These are phyloP conservation scores for Matsumurasca onukii DNA, from an alignment of 1,140 invertebrate species.

Conservation along the genomic window DNA sequence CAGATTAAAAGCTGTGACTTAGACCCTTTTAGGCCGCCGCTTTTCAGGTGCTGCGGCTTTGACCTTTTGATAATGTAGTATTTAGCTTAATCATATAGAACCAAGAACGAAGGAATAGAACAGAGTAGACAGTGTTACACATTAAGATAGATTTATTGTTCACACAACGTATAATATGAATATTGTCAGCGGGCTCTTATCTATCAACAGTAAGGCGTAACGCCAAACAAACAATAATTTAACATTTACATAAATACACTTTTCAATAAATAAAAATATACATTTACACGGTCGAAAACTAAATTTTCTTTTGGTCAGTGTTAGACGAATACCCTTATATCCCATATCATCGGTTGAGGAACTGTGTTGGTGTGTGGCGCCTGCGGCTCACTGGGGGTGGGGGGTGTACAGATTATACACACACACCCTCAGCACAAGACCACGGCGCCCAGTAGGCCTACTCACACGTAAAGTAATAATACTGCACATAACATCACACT, in stretches of 20 bases:
- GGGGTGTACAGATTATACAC: background rate
- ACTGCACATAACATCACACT: background rate
- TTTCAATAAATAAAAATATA: conserved; percentile 26
- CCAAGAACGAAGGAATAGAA: background rate
- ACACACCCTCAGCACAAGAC: background rate
- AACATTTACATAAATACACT: conserved; percentile 17
- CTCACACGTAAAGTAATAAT: background rate
- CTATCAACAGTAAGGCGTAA: background rate
- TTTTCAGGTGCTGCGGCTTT: too few relatives aligned
- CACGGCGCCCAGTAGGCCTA: background rate
- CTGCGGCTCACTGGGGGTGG: background rate
- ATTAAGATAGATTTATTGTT: conserved; percentile 17
- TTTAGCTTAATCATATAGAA: too few relatives aligned
- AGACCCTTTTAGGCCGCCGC: too few relatives aligned
- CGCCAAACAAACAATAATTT: conserved; percentile 1
- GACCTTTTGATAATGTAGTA: too few relatives aligned
- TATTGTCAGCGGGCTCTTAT: background rate
- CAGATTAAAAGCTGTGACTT: too few relatives aligned
- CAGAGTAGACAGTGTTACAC: background rate
- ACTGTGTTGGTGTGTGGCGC: conserved; percentile 19
- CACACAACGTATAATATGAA: conserved; percentile 16
- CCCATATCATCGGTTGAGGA: conserved; percentile 33
- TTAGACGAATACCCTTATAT: conserved; percentile 31
- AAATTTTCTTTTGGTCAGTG: background rate
- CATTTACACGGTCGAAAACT: background rate